Percentiles rank a stretch among this genome's conserved stretches.
phyloP scores from a whole-genome alignment of 2,888 invertebrate genomes.

The Taphrorychus bicolor region DNA sequence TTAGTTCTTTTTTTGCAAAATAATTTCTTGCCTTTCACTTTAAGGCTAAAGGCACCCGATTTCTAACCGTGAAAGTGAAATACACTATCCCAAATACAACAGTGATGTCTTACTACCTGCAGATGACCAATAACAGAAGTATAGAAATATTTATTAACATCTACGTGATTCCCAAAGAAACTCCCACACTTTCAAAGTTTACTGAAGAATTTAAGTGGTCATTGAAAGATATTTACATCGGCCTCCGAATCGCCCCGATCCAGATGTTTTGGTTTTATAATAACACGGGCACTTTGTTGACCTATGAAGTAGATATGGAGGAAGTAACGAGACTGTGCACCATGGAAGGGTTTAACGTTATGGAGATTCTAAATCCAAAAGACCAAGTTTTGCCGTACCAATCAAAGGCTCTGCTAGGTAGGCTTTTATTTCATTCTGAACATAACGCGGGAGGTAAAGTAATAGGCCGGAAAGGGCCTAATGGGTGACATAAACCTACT shows the following conservation, averaged over 20 bases:
- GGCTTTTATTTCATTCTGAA: not conserved
- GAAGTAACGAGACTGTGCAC: slow-evolving; percentile 50
- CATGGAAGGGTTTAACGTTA: slow-evolving; percentile 51
- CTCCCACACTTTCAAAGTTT: slow-evolving; percentile 41
- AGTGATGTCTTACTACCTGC: slow-evolving; percentile 54
- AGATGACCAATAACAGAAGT: slow-evolving; percentile 54
- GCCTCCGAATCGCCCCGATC: slow-evolving; percentile 50
- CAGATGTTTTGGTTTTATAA: slow-evolving; percentile 60
- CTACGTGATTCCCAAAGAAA: slow-evolving; percentile 39
- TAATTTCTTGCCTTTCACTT: too few relatives aligned
- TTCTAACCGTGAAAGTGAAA: slow-evolving; percentile 53
- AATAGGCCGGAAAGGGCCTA: too few relatives aligned
- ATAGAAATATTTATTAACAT: slow-evolving; percentile 53
- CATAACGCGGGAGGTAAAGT: not conserved
- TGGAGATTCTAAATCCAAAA: slow-evolving; percentile 54
- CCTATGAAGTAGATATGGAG: slow-evolving; percentile 49
- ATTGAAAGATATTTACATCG: slow-evolving; percentile 52
- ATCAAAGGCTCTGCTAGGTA: slow-evolving; percentile 50
- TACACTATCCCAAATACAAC: slow-evolving; percentile 51
- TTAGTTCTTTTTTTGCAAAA: not conserved
- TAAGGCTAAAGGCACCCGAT: slow-evolving; percentile 45
- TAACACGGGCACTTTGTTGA: slow-evolving; percentile 49
- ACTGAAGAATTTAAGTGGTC: slow-evolving; percentile 39
- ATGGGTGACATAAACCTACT: too few relatives aligned
- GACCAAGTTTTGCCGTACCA: slow-evolving; percentile 50